Conservation (phyloP, 2,888 invertebrate species). For the Clunio marinus region DNA sequence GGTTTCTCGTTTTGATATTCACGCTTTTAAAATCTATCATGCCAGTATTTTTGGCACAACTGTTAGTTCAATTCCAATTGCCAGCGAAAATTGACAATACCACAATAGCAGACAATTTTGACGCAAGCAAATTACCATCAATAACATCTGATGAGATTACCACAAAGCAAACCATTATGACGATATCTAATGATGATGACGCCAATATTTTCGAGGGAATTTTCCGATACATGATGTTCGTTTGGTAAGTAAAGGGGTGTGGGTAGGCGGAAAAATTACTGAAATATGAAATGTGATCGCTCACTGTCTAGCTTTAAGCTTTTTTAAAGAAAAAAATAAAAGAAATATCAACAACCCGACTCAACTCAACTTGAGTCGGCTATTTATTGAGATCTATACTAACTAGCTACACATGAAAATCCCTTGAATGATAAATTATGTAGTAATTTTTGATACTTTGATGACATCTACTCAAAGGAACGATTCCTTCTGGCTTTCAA, state of each 20-base stretch:
- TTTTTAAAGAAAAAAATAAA: no score
- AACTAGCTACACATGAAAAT: no score
- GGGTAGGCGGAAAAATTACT: neutral
- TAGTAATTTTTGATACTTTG: no score
- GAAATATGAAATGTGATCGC: neutral
- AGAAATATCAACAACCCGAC: no score
- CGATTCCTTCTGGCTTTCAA: slow-evolving; percentile 48
- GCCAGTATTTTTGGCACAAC: slow-evolving; percentile 49
- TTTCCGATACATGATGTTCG: slow-evolving; percentile 21
- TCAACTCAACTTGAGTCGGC: no score
- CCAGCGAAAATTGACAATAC: slow-evolving; percentile 38
- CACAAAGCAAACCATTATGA: slow-evolving; percentile 4
- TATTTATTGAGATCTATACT: no score
- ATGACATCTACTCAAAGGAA: slow-evolving; percentile 45
- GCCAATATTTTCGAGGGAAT: neutral
- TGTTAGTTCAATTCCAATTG: slow-evolving; percentile 48
- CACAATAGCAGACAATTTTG: neutral
- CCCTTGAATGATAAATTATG: no score
- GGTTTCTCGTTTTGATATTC: slow-evolving; percentile 56
- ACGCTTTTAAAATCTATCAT: slow-evolving; percentile 48
- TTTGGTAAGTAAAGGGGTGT: slow-evolving; percentile 24
- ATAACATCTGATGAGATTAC: neutral
- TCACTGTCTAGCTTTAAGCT: no score
- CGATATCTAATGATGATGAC: slow-evolving; percentile 7
- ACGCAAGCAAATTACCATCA: neutral